Evolutionary conservation across 2,888 invertebrate species (phyloP).

Genomic region (Chesias legatella): DNA sequence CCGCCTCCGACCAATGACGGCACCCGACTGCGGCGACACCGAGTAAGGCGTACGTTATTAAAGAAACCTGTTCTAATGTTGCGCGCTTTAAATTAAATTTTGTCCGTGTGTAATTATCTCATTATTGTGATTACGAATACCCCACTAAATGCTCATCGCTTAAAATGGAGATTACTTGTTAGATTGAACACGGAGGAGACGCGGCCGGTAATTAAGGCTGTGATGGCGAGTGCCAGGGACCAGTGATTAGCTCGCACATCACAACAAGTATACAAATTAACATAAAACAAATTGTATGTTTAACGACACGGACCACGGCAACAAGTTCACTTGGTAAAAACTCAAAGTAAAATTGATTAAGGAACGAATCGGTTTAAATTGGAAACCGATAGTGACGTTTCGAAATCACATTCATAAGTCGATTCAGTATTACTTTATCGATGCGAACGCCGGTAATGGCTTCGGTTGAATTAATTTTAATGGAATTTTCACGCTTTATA

Average conservation of each 20-base stretch:
- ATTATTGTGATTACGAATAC: constrained; percentile 80
- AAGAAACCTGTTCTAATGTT: constrained; percentile 81
- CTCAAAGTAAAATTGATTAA: constrained; percentile 77
- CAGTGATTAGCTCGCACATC: constrained; percentile 39
- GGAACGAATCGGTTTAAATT: constrained; percentile 81
- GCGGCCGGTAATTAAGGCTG: constrained; percentile 51
- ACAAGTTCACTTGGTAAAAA: constrained; percentile 68
- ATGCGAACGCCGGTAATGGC: constrained; percentile 76
- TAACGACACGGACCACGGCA: constrained; percentile 61
- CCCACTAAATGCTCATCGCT: constrained; percentile 74
- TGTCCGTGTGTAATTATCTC: constrained; percentile 80
- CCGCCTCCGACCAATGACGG: constrained; percentile 76
- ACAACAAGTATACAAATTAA: constrained; percentile 52
- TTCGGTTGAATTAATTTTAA: constrained; percentile 80
- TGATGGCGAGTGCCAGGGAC: constrained; percentile 41
- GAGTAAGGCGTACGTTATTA: constrained; percentile 80
- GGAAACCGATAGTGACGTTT: constrained; percentile 80
- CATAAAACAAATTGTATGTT: constrained; percentile 59
- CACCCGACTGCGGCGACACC: constrained; percentile 74
- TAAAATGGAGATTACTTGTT: constrained; percentile 68
- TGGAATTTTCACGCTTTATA: constrained; percentile 78
- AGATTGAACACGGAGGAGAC: constrained; percentile 51
- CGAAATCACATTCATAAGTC: constrained; percentile 80
- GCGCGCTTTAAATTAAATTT: constrained; percentile 81
- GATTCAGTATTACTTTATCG: constrained; percentile 77